phyloP scores from a whole-genome alignment of 2,888 invertebrate species.

The Parelbella ahira region DNA sequence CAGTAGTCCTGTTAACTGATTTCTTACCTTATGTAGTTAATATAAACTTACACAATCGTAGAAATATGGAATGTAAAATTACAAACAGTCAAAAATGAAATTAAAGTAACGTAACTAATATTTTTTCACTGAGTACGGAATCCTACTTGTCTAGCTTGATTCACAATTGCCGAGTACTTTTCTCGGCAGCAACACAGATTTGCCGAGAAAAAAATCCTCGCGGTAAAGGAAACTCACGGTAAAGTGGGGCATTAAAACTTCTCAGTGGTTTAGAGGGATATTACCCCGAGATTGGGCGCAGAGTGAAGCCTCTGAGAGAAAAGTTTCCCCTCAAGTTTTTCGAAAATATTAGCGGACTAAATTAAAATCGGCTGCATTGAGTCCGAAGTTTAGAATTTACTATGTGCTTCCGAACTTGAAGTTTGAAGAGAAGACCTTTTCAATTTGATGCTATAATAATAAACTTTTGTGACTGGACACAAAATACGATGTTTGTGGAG shows the following conservation, averaged over 20 bases:
- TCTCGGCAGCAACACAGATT: slow-evolving; percentile 14
- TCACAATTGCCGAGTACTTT: slow-evolving; percentile 8
- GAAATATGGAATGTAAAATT: neutral
- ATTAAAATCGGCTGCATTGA: slow-evolving; percentile 32
- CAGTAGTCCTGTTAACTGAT: no score
- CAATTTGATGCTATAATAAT: slow-evolving; percentile 16
- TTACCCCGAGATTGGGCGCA: slow-evolving; percentile 51
- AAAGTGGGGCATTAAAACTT: slow-evolving; percentile 58
- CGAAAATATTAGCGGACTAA: slow-evolving; percentile 35
- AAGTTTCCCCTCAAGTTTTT: slow-evolving; percentile 36
- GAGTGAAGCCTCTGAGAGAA: slow-evolving; percentile 39
- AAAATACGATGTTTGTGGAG: no score
- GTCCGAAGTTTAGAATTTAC: slow-evolving; percentile 23
- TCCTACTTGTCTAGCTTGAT: neutral
- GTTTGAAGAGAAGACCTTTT: slow-evolving; percentile 20
- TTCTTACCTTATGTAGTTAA: no score
- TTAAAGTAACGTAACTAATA: no score
- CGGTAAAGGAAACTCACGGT: slow-evolving; percentile 39
- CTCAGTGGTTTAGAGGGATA: slow-evolving; percentile 46
- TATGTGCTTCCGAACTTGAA: slow-evolving; percentile 19
- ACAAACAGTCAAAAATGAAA: no score
- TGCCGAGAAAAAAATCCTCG: slow-evolving; percentile 34
- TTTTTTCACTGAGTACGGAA: no score
- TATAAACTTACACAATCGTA: no score
- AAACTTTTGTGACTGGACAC: no score